Base-by-base conservation (phyloP, 2,797 vertebrate species). In the Tokudaia tokunoshimensis region DNA sequence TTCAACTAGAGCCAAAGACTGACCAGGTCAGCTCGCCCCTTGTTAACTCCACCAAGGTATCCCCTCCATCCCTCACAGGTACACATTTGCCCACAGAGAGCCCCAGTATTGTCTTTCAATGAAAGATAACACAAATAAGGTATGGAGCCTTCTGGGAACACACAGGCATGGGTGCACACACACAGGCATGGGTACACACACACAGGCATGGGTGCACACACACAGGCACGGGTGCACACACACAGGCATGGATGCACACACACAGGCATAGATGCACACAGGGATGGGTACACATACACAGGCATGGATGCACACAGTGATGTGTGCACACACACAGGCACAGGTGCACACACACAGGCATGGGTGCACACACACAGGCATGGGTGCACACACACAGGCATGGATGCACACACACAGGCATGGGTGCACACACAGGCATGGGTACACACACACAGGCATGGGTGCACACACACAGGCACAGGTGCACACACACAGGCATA, bases 61-160 rank as follows among this genome's bases (percentile, higher is more conserved):
- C 7, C n/a, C 57, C 37, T 75, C 37, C 44, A 1, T 11, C 55
- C 0, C 6, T 31, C 3, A 1, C 2, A 57, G 79, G 74, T 6
- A 29, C 44, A 11, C 19, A n/a, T 55, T 12, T 70, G 41, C 34
- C 41, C 34, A 3, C 22, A 52, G 22, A 74, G 70, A 67, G 22
- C 31, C n/a, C 47, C 7, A 14, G 6, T 11, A 20, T 31, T 17
- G 11, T 63, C 78, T 63, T 84, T 47, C 29, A 26, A 17, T 1
- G 74, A 72, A 55, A 79, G 75, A 22, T 75, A 67, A 37, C 26
- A 20, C 10, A 3, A 55, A 8, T 6, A 9, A 24, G 59, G 55
- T 29, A 0, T 72, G 19, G n/a, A 72, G n/a, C 70, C 70, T 37
- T 72, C 19, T 41, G 9, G 86, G 50, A 52, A 78, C 50, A 3